Base-by-base conservation (phyloP, 2,113 vertebrate species). In the Elanus axillaris region DNA sequence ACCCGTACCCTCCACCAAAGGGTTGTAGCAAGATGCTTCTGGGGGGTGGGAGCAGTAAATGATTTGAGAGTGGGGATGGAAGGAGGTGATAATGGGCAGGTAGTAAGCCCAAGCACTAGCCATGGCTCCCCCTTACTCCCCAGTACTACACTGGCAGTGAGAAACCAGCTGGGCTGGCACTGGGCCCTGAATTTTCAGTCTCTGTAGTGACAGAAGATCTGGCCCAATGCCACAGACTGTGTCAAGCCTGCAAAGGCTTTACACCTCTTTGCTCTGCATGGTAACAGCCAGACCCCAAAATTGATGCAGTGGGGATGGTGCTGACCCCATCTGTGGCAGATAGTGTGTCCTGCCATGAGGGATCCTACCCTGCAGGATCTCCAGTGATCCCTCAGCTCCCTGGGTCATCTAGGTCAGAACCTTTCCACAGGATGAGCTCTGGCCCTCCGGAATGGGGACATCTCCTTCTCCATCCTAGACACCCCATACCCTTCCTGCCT, bases 221-320 rank as follows among this genome's bases (percentile, higher is more conserved):
- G 32, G 29, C 27, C 63, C 32, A 50, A 16, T 81, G 63, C 36
- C 47, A 45, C 0, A 0, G 48, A 36, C 22, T 0, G 1, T 74
- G 38, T 55, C 52, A 78, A 78, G 32, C 52, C 45, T 74, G 40
- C 36, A 89, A 78, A 91, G 52, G 73, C 56, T 93, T 90, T 42
- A 68, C 29, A 78, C 34, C 11, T 75, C 50, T 55, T 69, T 69
- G 55, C 8, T 84, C 16, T 81, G 66, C 16, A 52, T n/a, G 36
- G 16, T 55, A 80, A 45, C 50, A 80, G 22, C 19, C 27, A 68
- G 25, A 13, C 31, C 15, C 21, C 19, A 43, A 42, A 73, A 34
- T 0, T 1, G 4, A 18, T 78, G 66, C 40, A 20, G 32, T 34
- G 40, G 56, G 56, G 36, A 48, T 11, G 16, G 31, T 89, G 48